These are phyloP conservation scores for Phalloptychus januarius DNA, from an alignment of 2,797 vertebrate species.

Conservation along the genomic window DNA sequence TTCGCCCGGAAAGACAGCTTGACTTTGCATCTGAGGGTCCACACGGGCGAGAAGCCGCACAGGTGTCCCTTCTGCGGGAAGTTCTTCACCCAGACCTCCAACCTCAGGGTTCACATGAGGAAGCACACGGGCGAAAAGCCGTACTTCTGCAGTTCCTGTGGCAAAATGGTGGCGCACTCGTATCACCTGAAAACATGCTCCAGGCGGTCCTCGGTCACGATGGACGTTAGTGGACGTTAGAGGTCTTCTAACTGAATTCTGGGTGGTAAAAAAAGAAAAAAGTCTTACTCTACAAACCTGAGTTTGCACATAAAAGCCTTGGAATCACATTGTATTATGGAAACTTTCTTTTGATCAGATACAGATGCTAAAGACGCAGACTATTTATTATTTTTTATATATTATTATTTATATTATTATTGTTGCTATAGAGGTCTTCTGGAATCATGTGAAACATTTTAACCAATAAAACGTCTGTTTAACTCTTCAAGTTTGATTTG, in stretches of 20 bases:
- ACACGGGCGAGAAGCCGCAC: slow-evolving; percentile 53
- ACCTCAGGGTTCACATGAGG: slow-evolving; percentile 51
- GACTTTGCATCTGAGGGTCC: slow-evolving; percentile 34
- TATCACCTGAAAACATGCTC: slow-evolving; percentile 39
- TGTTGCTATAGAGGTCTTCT: neutral
- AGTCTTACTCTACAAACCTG: neutral
- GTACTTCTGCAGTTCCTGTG: slow-evolving; percentile 38
- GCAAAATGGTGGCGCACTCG: slow-evolving; percentile 35
- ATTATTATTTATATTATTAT: neutral
- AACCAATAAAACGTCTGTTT: neutral
- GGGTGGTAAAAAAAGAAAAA: neutral
- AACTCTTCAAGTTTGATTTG: neutral
- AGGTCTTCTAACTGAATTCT: slow-evolving; percentile 2
- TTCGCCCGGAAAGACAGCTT: slow-evolving; percentile 31
- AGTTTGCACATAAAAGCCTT: slow-evolving; percentile 18
- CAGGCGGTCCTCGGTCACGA: neutral
- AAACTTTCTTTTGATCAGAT: neutral
- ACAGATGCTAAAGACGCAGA: neutral
- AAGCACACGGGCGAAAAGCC: slow-evolving; percentile 48
- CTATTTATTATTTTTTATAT: neutral
- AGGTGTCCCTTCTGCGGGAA: slow-evolving; percentile 36
- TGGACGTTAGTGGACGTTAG: neutral
- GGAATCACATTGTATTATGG: neutral
- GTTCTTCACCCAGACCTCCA: slow-evolving; percentile 39
- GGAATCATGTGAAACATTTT: neutral